phyloP scores from a whole-genome alignment of 2,797 vertebrate genomes.

The Thamnophis elegans region DNA sequence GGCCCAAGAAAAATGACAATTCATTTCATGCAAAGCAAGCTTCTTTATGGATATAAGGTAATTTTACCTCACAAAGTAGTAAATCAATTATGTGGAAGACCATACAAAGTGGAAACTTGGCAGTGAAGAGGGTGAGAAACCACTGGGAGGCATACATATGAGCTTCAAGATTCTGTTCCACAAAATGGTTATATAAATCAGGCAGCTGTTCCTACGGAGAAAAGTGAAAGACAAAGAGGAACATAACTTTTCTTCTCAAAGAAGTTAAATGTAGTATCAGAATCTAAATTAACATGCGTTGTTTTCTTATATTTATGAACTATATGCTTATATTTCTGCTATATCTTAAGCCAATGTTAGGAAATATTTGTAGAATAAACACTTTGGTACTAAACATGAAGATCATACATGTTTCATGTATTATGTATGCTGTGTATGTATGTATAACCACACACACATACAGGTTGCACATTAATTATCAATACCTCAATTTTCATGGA shows the following conservation, averaged over 20 bases:
- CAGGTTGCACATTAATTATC: not conserved
- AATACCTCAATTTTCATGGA: not conserved
- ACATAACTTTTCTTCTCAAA: slow-evolving; percentile 6
- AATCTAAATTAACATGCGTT: not conserved
- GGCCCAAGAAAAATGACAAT: slow-evolving; percentile 12
- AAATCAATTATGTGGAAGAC: slow-evolving; percentile 99
- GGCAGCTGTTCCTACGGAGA: slow-evolving; percentile 87
- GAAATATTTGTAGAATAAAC: not conserved
- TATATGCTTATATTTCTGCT: not conserved
- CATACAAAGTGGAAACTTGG: slow-evolving; percentile 99
- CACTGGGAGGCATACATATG: slow-evolving; percentile 99
- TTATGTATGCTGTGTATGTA: not conserved
- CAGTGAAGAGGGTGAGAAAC: slow-evolving; percentile 98
- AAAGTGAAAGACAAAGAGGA: slow-evolving; percentile 28
- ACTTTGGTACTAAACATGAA: not conserved
- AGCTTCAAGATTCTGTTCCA: slow-evolving; percentile 89
- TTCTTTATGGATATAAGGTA: not conserved
- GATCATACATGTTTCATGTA: not conserved
- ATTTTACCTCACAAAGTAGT: slow-evolving; percentile 91
- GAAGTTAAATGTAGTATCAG: not conserved
- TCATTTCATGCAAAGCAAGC: not conserved
- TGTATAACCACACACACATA: not conserved
- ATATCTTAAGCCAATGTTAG: not conserved
- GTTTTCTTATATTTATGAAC: not conserved
- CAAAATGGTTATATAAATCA: slow-evolving; percentile 89